Evolutionary conservation across 1,140 invertebrate genomes (phyloP), one percentile per base, ranked within the genome.

Genomic region (Hypsibius dujardini): DNA sequence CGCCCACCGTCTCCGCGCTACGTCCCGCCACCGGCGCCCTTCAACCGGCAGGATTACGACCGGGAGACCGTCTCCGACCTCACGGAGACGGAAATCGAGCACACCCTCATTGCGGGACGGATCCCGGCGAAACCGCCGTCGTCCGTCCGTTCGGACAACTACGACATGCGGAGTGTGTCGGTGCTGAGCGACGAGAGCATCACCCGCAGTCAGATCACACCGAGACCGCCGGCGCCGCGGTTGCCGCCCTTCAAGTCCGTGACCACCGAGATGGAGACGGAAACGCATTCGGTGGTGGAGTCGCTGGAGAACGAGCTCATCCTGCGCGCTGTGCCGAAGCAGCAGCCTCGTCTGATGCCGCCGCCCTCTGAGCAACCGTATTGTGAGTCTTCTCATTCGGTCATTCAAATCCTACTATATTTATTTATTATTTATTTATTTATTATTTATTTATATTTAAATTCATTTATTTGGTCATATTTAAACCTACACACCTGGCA

Each of bases 221-320:
- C 62, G 12, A 67, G 7, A 42, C 62, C 42, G 7, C 62, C 62
- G 42, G 12, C 62, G 3, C 62, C 62, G 62, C 12, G 42, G 62
- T 42, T 42, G 3, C 62, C 62, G 42, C 62, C 62, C 12, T 28
- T 28, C 28, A 67, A 67, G 42, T 7, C 42, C 3, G 3, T 12
- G 12, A 67, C 62, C 12, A 67, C 62, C 7, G 62, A 67, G 42
- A 12, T 67, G 62, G 62, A 67, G 42, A 67, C 62, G 12, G 62
- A 67, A 67, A 67, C 62, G 3, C 62, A 67, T 45, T 67, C 62
- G 62, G 62, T 67, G 42, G 42, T 45, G 62, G 62, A 67, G 62
- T 67, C 62, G 42, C 62, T 67, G 12, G 62, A 67, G 42, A 67
- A 67, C 45, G 62, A 67, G 62, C 62, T 67, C 12, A 67, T 67